These are phyloP conservation scores for Drosophila neocordata DNA, from an alignment of 1,140 invertebrate species.

Conservation along the genomic window DNA sequence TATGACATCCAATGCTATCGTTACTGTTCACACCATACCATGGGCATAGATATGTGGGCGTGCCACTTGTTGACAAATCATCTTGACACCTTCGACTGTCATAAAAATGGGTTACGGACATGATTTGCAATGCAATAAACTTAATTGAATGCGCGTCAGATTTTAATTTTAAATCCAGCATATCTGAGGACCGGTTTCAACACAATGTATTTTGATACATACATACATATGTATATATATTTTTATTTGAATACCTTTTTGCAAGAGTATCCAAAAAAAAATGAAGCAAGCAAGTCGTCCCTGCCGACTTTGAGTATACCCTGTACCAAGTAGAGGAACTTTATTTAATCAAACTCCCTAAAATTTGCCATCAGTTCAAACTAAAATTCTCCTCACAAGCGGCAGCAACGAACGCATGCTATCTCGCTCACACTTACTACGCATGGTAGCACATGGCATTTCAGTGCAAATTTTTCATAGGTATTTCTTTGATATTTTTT, in stretches of 20 bases:
- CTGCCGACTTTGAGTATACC: no score
- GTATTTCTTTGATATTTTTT: no score
- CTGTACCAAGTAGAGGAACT: no score
- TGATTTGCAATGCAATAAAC: slow-evolving; percentile 80
- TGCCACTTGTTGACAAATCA: slow-evolving; percentile 72
- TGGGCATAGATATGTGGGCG: slow-evolving; percentile 37
- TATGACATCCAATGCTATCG: slow-evolving; percentile 17
- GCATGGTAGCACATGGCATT: no score
- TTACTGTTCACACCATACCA: not conserved
- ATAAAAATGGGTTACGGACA: slow-evolving; percentile 80
- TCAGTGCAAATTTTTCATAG: no score
- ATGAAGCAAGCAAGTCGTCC: no score
- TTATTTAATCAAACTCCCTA: no score
- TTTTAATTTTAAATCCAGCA: slow-evolving; percentile 73
- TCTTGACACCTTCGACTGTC: slow-evolving; percentile 72
- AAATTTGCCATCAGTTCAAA: no score
- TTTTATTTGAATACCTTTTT: slow-evolving; percentile 5
- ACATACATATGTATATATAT: slow-evolving; percentile 1
- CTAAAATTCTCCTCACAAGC: no score
- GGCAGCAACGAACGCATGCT: no score
- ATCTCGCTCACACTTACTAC: no score
- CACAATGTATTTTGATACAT: slow-evolving; percentile 27
- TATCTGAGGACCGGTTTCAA: slow-evolving; percentile 21
- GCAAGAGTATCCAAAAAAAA: slow-evolving; percentile 15
- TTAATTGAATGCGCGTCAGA: slow-evolving; percentile 79